phyloP scores from a whole-genome alignment of 2,797 vertebrate species.

The Ctenochaetus hawaiiensis region DNA sequence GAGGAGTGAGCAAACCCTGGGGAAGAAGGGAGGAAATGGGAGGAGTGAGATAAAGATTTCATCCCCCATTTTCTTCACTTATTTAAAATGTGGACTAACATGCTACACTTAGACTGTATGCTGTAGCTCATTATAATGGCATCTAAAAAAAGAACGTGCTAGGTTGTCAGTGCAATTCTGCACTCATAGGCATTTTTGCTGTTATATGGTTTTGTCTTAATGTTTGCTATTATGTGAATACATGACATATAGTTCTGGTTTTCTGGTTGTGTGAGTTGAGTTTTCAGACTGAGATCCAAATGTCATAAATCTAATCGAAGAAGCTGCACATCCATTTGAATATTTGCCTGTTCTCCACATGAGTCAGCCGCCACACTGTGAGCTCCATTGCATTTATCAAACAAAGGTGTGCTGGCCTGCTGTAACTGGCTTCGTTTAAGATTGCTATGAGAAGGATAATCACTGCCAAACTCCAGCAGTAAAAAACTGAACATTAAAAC shows the following conservation, averaged over 20 bases:
- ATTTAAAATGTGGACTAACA: constrained; percentile 9
- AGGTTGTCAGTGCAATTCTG: not conserved
- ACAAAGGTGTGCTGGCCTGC: constrained; percentile 60
- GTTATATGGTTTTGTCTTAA: not conserved
- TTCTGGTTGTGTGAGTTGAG: not conserved
- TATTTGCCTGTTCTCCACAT: constrained; percentile 6
- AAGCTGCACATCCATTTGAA: constrained; percentile 2
- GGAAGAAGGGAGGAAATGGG: constrained; percentile 73
- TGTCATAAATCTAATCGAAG: not conserved
- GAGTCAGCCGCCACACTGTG: constrained; percentile 16
- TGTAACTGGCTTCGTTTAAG: constrained; percentile 44
- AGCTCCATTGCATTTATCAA: constrained; percentile 34
- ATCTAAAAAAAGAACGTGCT: constrained; percentile 21
- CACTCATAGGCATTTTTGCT: not conserved
- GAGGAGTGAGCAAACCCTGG: constrained; percentile 54
- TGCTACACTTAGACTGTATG: not conserved
- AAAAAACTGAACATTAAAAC: constrained; percentile 58
- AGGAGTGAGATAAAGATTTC: constrained; percentile 58
- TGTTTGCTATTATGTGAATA: constrained; percentile 15
- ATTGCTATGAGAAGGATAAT: constrained; percentile 9
- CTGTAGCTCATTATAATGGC: not conserved
- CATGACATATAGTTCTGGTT: constrained; percentile 4
- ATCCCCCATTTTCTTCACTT: constrained; percentile 33
- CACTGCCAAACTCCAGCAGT: constrained; percentile 47
- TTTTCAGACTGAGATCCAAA: constrained; percentile 11